phyloP scores from a whole-genome alignment of 1,140 invertebrate genomes.

The Latrodectus geometricus region DNA sequence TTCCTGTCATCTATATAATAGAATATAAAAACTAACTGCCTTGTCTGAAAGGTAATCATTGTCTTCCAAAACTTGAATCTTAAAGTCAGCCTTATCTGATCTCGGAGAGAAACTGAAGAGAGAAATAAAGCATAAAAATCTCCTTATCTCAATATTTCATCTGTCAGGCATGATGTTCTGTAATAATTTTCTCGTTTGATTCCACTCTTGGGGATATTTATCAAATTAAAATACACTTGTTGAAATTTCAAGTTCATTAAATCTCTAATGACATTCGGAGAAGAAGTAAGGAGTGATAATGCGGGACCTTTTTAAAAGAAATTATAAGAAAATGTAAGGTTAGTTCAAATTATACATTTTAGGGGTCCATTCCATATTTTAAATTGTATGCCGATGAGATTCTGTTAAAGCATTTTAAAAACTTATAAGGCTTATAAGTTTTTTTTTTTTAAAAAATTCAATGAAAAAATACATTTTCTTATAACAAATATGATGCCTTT shows the following conservation, averaged over 20 bases:
- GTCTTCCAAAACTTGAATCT: background rate
- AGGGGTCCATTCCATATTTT: background rate
- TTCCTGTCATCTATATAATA: too few species aligned
- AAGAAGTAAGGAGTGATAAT: constrained; percentile 1
- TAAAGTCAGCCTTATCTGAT: background rate
- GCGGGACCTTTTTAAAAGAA: constrained; percentile 8
- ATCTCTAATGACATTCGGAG: constrained; percentile 35
- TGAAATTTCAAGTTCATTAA: constrained; percentile 53
- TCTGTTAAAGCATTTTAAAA: background rate
- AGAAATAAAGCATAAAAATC: constrained; percentile 1
- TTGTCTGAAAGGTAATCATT: too few species aligned
- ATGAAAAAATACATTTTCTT: background rate
- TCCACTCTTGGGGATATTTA: constrained; percentile 28
- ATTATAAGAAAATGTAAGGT: background rate
- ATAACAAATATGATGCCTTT: background rate
- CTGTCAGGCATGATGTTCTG: constrained; percentile 37
- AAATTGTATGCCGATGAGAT: background rate
- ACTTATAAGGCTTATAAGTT: background rate
- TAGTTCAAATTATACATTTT: background rate
- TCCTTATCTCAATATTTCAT: constrained; percentile 35
- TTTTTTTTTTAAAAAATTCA: background rate
- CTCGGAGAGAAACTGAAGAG: background rate
- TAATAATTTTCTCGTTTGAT: constrained; percentile 41
- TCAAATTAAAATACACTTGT: constrained; percentile 57
- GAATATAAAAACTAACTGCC: too few species aligned